These are phyloP conservation scores for Ophioderma brevispina DNA, from an alignment of 35 echinoderm and acorn worm species.

Conservation along the genomic window DNA sequence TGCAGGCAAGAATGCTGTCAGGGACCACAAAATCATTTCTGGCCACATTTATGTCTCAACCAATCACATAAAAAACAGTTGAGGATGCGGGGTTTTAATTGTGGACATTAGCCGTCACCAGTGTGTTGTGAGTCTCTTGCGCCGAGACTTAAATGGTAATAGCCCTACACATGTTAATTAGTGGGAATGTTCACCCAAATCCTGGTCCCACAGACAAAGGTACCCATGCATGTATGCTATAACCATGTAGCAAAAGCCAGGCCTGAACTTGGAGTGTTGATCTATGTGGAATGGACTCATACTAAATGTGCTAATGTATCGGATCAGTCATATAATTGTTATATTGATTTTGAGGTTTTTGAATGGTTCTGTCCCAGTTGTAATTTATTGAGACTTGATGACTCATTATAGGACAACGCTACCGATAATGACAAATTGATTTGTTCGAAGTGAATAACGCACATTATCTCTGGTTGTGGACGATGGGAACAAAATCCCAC, in stretches of 20 bases:
- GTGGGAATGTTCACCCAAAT: conserved; percentile 53
- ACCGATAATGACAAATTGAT: not conserved
- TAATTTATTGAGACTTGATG: not conserved
- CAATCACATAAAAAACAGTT: conserved; percentile 8
- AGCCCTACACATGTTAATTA: conserved; percentile 27
- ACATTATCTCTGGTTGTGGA: not conserved
- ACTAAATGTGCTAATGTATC: not conserved
- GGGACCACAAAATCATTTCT: not conserved
- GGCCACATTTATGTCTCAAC: not conserved
- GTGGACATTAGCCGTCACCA: not conserved
- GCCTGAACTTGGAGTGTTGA: conserved; percentile 2
- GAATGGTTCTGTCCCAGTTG: not conserved
- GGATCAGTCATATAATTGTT: not conserved
- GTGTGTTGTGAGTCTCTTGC: conserved; percentile 3
- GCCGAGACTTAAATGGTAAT: conserved; percentile 31
- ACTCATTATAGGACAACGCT: not conserved
- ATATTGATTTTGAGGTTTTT: not conserved
- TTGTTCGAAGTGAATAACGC: not conserved
- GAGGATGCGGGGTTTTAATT: conserved; percentile 10
- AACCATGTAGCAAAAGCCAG: conserved; percentile 26
- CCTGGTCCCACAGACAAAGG: conserved; percentile 11
- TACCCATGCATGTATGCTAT: conserved; percentile 6
- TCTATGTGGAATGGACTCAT: not conserved
- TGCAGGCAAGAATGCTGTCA: not conserved
- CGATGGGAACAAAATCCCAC: no score